Base-by-base conservation (phyloP, 2,797 vertebrate species). In the Muscicapa comitata region DNA sequence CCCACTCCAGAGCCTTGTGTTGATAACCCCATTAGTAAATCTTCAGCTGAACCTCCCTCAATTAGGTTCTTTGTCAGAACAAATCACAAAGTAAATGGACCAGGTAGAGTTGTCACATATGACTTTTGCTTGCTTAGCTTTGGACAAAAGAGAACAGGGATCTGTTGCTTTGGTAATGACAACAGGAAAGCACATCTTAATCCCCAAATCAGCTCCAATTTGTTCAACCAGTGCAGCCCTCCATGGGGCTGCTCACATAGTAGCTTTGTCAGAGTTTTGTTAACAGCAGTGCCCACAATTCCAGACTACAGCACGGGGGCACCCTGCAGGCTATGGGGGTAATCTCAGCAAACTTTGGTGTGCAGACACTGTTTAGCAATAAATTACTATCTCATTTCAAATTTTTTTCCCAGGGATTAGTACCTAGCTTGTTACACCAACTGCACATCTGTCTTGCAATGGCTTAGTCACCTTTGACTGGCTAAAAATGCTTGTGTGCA, bases 111-210 rank as follows among this genome's bases (percentile, higher is more conserved):
- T 84, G 70, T 63, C 72, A 86, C 72, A 73, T 17, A 25, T 9
- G 78, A 89, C 50, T 95, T 85, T 78, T 86, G 70, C 70, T 90
- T 81, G 63, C 77, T 89, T 88, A 90, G 83, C 35, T 88, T 79
- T 33, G 54, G 48, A 94, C 78, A 93, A 94, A 91, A 55, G 53
- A 72, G 40, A 79, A 59, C 0, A 2, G 25, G 43, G 58, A 84
- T 71, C 58, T 80, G 45, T 51, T 75, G 78, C 81, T 96, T 59
- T 73, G 51, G 57, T 54, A 91, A 90, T 86, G 90, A 77, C 85
- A 94, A 90, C 18, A 93, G 89, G 74, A 95, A 96, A 89, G 77
- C 48, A 25, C 0, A 2, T 54, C 83, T 71, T 94, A 94, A 95
- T 90, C 85, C 75, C 24, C 74, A 75, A 8, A 90, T 93, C 78